Evolutionary conservation across 2,888 invertebrate species (phyloP).

Genomic region (Seira musarum): DNA sequence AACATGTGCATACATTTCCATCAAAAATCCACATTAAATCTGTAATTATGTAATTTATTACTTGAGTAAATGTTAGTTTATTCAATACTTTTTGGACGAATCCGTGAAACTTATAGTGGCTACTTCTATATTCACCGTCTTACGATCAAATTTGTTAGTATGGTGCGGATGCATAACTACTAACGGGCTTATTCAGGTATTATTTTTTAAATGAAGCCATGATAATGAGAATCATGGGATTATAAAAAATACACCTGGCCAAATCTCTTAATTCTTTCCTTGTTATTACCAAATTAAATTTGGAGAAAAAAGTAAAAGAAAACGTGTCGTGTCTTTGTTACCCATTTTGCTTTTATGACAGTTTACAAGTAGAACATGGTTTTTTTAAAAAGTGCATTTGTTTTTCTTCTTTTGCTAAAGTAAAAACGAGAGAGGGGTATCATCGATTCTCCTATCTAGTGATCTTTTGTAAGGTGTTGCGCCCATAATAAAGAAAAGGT

Average conservation of each 20-base stretch:
- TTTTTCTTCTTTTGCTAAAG: conserved; percentile 1
- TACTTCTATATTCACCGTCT: neutral
- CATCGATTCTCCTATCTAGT: no score
- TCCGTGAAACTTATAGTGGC: neutral
- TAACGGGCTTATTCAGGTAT: no score
- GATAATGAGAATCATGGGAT: neutral
- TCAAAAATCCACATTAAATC: no score
- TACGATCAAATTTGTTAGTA: neutral
- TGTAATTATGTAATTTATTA: no score
- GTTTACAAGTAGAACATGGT: conserved; percentile 32
- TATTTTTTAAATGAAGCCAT: no score
- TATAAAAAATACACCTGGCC: neutral
- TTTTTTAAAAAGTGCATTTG: neutral
- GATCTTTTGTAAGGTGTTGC: no score
- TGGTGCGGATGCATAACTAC: neutral
- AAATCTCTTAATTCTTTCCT: conserved; percentile 8
- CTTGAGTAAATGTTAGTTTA: no score
- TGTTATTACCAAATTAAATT: conserved; percentile 3
- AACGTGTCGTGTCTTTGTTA: conserved; percentile 21
- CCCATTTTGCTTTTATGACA: conserved; percentile 35
- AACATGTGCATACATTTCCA: no score
- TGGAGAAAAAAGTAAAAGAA: neutral
- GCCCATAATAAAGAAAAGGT: no score
- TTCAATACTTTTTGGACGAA: neutral
- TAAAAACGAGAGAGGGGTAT: no score